These are phyloP conservation scores for Liodrosophila aerea DNA, from an alignment of 2,888 invertebrate genomes.

Conservation along the genomic window DNA sequence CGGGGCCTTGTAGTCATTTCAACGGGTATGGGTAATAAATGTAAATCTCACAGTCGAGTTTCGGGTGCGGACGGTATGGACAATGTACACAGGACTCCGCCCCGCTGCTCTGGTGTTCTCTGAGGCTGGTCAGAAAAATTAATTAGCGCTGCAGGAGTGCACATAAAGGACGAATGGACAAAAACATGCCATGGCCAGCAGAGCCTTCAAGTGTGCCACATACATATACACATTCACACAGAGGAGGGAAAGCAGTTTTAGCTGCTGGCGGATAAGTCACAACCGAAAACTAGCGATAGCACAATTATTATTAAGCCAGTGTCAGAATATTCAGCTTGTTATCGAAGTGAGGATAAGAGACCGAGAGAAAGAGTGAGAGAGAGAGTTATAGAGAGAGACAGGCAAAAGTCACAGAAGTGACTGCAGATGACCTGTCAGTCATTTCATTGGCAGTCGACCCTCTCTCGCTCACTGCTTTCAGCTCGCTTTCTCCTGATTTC, in stretches of 20 bases:
- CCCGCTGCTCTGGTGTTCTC: conserved; percentile 37
- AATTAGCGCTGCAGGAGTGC: conserved; percentile 77
- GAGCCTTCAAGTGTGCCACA: conserved; percentile 23
- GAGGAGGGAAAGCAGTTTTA: not conserved
- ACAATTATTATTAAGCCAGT: conserved; percentile 70
- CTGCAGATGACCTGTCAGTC: conserved; percentile 21
- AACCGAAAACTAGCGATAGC: conserved; percentile 43
- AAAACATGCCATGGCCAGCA: conserved; percentile 8
- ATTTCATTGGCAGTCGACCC: conserved; percentile 7
- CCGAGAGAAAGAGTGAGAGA: not conserved
- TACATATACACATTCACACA: conserved; percentile 5
- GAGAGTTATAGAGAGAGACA: too few relatives aligned
- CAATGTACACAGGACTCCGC: not conserved
- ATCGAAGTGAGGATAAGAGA: conserved; percentile 5
- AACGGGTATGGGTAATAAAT: conserved; percentile 66
- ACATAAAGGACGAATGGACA: conserved; percentile 47
- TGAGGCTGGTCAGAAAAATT: conserved; percentile 72
- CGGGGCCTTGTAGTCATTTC: conserved; percentile 56
- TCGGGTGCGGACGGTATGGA: conserved; percentile 7
- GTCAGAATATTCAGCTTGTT: conserved; percentile 25
- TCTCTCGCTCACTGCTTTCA: not conserved
- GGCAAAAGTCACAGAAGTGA: not conserved
- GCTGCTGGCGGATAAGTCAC: conserved; percentile 44
- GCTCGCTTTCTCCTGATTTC: not conserved
- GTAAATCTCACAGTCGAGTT: conserved; percentile 63